A percentile compares a stretch with the other conserved stretches of the same genome.
These are phyloP conservation scores for rat (Rattus norvegicus) DNA, from an alignment of 2,113 vertebrate genomes.

Conservation along the genomic window GRCr8 NC_086019.1:152443001-152443500, in stretches of 20 bases:
- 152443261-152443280: fast-evolving
- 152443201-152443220: slow-evolving; percentile 11
- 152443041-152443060: neutral
- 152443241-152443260: neutral
- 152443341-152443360: neutral
- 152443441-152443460: neutral
- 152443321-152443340: neutral
- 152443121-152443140: slow-evolving; percentile 37
- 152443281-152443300: neutral
- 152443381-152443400: neutral
- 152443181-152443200: slow-evolving; percentile 24
- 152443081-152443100: slow-evolving; percentile 40
- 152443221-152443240: neutral
- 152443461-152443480: neutral
- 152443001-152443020: slow-evolving; percentile 1
- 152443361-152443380: neutral
- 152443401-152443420: neutral
- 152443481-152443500: neutral
- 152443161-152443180: neutral
- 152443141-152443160: slow-evolving; percentile 45
- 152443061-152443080: neutral
- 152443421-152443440: neutral
- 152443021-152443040: neutral
- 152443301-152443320: neutral
- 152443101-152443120: slow-evolving; percentile 19